Percentiles rank a stretch among this genome's conserved stretches.
Evolutionary conservation across 2,888 invertebrate species (phyloP).

Genomic region (Alloplasta piceator): DNA sequence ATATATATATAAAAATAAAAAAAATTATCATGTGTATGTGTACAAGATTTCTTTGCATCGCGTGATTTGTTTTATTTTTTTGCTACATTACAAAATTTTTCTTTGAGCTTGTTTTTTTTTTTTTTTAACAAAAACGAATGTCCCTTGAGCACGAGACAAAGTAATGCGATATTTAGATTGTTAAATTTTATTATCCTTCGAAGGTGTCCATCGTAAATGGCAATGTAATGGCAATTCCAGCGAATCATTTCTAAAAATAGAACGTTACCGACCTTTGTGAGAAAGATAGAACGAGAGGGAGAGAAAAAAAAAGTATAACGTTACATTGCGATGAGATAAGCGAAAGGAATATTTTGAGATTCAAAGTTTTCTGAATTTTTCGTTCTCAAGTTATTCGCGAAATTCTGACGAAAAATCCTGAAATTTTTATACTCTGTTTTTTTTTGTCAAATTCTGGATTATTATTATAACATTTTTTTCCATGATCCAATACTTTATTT

Average conservation of each 20-base stretch:
- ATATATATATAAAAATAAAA: conserved; percentile 69
- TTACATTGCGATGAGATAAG: conserved; percentile 37
- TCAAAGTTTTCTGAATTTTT: not conserved
- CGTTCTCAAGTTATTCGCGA: too few relatives aligned
- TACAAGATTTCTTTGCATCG: conserved; percentile 18
- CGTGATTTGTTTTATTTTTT: conserved; percentile 7
- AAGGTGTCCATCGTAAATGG: conserved; percentile 31
- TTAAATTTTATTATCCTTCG: conserved; percentile 15
- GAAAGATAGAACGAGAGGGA: conserved; percentile 15
- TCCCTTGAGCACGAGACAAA: not conserved
- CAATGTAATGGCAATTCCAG: conserved; percentile 39
- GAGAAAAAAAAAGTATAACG: not conserved
- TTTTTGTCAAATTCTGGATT: conserved; percentile 1
- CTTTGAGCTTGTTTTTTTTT: not conserved
- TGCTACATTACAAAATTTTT: conserved; percentile 16
- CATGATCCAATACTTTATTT: too few relatives aligned
- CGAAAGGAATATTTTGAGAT: not conserved
- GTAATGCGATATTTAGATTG: not conserved
- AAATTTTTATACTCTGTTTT: not conserved
- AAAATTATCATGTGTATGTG: conserved; percentile 70
- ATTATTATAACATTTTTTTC: too few relatives aligned
- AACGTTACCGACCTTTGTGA: conserved; percentile 48
- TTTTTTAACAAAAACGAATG: too few relatives aligned
- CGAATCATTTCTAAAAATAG: conserved; percentile 62
- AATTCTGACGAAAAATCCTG: too few relatives aligned